phyloP scores from a whole-genome alignment of 2,113 vertebrate species.

The Bostrychus sinensis region DNA sequence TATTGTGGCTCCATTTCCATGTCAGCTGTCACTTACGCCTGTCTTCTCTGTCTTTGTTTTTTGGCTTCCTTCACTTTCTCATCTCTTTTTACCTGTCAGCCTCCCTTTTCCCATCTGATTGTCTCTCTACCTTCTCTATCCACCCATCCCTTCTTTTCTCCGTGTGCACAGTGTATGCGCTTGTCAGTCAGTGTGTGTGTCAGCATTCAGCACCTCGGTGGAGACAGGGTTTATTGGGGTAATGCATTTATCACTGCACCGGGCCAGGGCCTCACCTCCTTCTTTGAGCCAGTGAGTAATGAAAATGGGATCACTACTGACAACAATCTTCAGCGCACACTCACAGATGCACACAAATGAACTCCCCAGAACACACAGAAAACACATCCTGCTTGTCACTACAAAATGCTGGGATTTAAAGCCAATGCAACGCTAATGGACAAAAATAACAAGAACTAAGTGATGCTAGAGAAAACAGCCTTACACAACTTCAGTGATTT shows the following conservation, averaged over 20 bases:
- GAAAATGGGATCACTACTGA: conserved; percentile 82
- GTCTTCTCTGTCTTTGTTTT: conserved; percentile 48
- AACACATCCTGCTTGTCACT: conserved; percentile 21
- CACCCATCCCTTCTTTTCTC: conserved; percentile 51
- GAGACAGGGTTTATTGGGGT: conserved; percentile 76
- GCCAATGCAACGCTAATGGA: conserved; percentile 4
- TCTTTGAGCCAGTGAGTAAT: conserved; percentile 82
- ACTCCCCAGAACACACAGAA: conserved; percentile 18
- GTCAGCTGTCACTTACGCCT: conserved; percentile 61
- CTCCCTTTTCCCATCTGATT: conserved; percentile 67
- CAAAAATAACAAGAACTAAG: conserved; percentile 3
- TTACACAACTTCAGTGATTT: too few relatives aligned
- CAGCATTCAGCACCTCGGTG: conserved; percentile 72
- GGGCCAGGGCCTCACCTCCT: conserved; percentile 73
- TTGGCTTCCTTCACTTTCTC: conserved; percentile 58
- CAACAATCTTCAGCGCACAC: conserved; percentile 68
- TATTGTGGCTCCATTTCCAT: conserved; percentile 36
- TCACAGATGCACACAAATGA: conserved; percentile 38
- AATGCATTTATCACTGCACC: conserved; percentile 79
- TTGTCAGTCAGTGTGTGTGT: conserved; percentile 48
- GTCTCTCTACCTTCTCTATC: conserved; percentile 69
- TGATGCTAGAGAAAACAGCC: neutral
- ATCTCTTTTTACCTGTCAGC: conserved; percentile 72
- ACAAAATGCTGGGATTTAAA: conserved; percentile 45
- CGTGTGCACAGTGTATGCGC: conserved; percentile 32